A percentile compares a stretch with the other conserved stretches of the same genome.
phyloP scores from a whole-genome alignment of 2,797 vertebrate species.

The Cephalopachus bancanus region DNA sequence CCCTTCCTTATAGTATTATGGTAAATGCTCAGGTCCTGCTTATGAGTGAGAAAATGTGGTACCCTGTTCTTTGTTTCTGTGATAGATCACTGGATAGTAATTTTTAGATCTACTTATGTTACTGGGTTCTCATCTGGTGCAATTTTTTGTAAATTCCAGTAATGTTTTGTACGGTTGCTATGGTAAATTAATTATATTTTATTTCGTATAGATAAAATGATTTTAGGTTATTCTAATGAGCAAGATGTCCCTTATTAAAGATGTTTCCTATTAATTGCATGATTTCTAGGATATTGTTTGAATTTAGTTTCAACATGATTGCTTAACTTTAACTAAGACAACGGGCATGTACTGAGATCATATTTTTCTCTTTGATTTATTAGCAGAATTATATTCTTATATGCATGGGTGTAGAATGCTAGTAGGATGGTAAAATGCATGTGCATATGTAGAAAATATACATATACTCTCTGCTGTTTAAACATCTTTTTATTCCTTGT shows the following conservation, averaged over 20 bases:
- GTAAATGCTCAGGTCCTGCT: too few species aligned
- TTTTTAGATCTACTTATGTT: neutral
- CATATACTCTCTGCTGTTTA: neutral
- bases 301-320: neutral
- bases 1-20: too few species aligned
- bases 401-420: neutral
- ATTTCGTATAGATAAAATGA: neutral
- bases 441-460: neutral
- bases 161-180: neutral
- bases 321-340: neutral
- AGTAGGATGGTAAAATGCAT: neutral
- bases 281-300: neutral
- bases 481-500: neutral
- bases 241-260: neutral
- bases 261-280: neutral
- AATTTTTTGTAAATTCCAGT: neutral
- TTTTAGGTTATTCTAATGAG: neutral
- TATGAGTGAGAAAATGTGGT: too few species aligned
- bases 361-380: neutral
- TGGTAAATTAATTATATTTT: neutral
- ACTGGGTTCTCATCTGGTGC: neutral
- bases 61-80: too few species aligned
- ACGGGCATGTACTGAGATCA: neutral
- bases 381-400: neutral
- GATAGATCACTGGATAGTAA: neutral